Conservation (phyloP, 1,140 invertebrate species). For the Arion vulgaris region DNA sequence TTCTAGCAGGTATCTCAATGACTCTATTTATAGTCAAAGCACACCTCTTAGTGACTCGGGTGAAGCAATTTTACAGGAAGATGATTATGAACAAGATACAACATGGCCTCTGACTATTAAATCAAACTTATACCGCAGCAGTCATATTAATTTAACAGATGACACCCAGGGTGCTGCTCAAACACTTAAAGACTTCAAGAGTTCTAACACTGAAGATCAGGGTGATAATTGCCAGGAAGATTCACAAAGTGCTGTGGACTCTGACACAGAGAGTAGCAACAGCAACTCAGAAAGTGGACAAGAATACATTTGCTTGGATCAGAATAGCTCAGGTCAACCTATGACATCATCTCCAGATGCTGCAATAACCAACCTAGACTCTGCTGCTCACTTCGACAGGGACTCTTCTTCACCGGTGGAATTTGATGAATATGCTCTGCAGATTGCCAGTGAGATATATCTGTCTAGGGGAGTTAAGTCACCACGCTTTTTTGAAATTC, state of each 20-base stretch:
- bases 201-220: not conserved
- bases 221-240: not conserved
- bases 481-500: slow-evolving; percentile 38
- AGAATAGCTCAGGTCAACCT: not conserved
- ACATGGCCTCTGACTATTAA: not conserved
- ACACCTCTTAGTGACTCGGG: not conserved
- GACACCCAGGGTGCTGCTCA: not conserved
- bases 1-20: not conserved
- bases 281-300: not conserved
- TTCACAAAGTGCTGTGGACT: not conserved
- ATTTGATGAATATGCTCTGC: slow-evolving; percentile 50
- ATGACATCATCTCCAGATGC: not conserved
- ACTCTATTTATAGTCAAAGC: not conserved
- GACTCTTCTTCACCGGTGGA: slow-evolving; percentile 5
- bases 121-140: not conserved
- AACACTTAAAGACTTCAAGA: not conserved
- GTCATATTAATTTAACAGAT: not conserved
- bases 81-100: not conserved
- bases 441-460: slow-evolving; percentile 61
- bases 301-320: slow-evolving; percentile 31
- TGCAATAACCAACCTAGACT: not conserved
- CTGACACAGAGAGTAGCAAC: slow-evolving; percentile 1
- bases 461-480: slow-evolving; percentile 58
- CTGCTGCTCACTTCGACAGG: not conserved
- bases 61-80: not conserved